Evolutionary conservation across 2,888 invertebrate genomes (phyloP), one percentile per base, ranked within the genome.

Genomic region (Yponomeuta evonymella): DNA sequence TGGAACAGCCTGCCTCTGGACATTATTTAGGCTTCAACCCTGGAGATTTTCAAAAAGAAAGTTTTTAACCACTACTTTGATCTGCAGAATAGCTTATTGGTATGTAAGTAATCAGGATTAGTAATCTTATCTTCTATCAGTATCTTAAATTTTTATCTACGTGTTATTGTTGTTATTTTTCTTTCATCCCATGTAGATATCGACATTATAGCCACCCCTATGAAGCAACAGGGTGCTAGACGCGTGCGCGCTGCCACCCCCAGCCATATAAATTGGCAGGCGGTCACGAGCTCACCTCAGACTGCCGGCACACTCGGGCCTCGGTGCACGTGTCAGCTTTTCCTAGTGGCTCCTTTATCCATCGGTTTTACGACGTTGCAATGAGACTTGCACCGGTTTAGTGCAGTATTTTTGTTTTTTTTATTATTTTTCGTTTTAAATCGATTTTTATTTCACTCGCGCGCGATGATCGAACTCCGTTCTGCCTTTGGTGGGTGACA

Each of bases 221-320:
- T 73, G 90, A 90, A 90, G 91, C 91, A 91, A 91, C 91, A 91
- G 91, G 91, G 91, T 91, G 88, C 86, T 83, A 84, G 85, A 90
- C 91, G 91, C 91, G 85, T 91, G 91, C 91, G 91, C 91, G 90
- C 81, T 83, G 77, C 83, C 82, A 83, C 84, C 89, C 89, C 74
- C 73, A 73, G 12, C 43, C 9, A 78, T 75, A 87, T 90, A 90
- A 88, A 90, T 81, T 78, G 82, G 76, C 79, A 77, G 77, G 81
- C 82, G 79, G 84, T 23, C 36, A 23, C 70, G 36, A n/a, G 51
- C 70, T 77, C 78, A 77, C 78, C 82, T 85, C 90, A 90, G 78
- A 89, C 79, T 81, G 79, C 77, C 86, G 85, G 80, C 80, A 79
- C 83, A 76, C 80, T 79, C 82, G 82, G 79, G 77, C 65, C n/a